These are phyloP conservation scores for Procambarus clarkii DNA, from an alignment of 1,140 invertebrate genomes.

Conservation along the genomic window DNA sequence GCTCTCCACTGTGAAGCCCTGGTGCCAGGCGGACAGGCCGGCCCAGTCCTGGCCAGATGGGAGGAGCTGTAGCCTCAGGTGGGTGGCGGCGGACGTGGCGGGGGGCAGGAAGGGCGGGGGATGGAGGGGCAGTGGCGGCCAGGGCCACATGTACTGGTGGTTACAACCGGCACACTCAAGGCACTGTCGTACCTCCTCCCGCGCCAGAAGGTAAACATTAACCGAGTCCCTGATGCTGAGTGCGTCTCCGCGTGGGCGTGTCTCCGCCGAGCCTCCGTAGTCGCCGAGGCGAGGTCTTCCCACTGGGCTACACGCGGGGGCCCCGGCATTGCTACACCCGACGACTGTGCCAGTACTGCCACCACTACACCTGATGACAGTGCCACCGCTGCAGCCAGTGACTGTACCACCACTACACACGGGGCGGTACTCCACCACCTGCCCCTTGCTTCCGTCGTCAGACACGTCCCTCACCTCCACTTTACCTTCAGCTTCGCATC, in stretches of 20 bases:
- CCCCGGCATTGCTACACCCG: too few species aligned
- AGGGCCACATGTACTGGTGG: slow-evolving; percentile 30
- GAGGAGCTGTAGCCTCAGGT: slow-evolving; percentile 27
- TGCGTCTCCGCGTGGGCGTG: background rate
- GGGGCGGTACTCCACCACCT: background rate
- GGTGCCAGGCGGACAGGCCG: slow-evolving; percentile 31
- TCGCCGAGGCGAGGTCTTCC: background rate
- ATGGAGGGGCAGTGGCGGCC: slow-evolving; percentile 10
- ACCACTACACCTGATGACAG: background rate
- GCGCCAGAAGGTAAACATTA: slow-evolving; percentile 28
- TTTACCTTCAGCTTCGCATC: background rate
- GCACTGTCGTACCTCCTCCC: slow-evolving; percentile 30
- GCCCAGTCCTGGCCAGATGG: background rate
- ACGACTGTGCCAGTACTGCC: too few species aligned
- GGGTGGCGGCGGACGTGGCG: background rate
- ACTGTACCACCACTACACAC: background rate
- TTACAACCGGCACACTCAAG: slow-evolving; percentile 7
- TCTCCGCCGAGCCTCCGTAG: background rate
- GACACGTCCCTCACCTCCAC: background rate
- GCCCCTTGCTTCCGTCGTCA: background rate
- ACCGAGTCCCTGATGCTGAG: background rate
- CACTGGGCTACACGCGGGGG: background rate
- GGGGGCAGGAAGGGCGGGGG: background rate
- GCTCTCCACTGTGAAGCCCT: background rate
- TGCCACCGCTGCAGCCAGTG: background rate